A percentile compares a stretch with the other conserved stretches of the same genome.
phyloP scores from a whole-genome alignment of 2,797 vertebrate species.

The Chelmon rostratus region DNA sequence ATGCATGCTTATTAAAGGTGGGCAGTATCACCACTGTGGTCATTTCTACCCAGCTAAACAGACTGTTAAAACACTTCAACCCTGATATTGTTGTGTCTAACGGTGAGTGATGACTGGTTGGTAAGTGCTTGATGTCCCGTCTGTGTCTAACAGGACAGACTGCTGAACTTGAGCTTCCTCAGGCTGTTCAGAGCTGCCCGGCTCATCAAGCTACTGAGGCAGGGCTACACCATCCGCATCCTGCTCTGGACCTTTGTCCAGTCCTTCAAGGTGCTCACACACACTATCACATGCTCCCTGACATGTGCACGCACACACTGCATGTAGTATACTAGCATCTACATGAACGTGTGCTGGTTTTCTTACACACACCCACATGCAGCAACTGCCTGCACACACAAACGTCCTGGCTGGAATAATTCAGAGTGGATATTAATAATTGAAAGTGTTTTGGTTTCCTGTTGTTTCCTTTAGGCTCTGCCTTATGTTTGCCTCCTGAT shows the following conservation, averaged over 20 bases:
- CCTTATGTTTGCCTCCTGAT: constrained; percentile 98
- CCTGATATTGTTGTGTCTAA: not conserved
- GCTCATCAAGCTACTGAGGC: constrained; percentile 96
- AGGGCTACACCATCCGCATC: constrained; percentile 98
- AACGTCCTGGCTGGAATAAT: constrained; percentile 24
- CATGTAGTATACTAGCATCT: not conserved
- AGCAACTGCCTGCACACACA: not conserved
- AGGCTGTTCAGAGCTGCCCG: constrained; percentile 95
- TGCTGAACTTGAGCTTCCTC: constrained; percentile 97
- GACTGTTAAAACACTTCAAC: not conserved
- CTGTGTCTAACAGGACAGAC: constrained; percentile 87
- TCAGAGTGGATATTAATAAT: constrained; percentile 33
- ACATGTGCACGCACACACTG: not conserved
- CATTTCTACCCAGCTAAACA: not conserved
- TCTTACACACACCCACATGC: constrained; percentile 1
- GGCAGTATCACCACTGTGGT: not conserved
- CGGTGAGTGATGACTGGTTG: not conserved
- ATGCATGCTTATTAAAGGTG: not conserved
- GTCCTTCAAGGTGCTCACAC: constrained; percentile 93
- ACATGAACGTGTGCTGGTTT: constrained; percentile 1
- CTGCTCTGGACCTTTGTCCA: constrained; percentile 99
- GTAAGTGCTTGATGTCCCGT: constrained; percentile 10
- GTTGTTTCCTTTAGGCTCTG: constrained; percentile 88
- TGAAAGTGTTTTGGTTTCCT: constrained; percentile 42
- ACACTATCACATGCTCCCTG: not conserved